These are phyloP conservation scores for Gasterosteus nipponicus DNA, from an alignment of 2,113 vertebrate genomes.

Conservation along the genomic window DNA sequence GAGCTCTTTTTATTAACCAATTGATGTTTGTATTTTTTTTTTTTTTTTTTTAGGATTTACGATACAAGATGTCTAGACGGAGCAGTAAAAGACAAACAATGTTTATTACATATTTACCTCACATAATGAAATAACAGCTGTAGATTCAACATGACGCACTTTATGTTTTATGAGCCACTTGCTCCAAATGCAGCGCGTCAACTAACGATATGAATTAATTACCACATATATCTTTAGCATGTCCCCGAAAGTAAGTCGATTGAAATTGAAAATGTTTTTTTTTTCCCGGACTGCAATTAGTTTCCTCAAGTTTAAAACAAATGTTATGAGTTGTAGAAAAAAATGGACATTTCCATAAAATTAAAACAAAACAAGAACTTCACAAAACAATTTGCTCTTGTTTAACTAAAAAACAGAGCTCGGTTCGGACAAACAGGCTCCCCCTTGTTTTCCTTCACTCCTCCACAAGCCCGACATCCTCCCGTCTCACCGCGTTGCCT, in stretches of 20 bases:
- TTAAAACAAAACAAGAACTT: too few species aligned
- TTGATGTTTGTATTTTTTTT: background rate
- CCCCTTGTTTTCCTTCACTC: too few species aligned
- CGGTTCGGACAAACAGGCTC: too few species aligned
- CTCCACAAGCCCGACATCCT: too few species aligned
- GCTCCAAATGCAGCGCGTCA: background rate
- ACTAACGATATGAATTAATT: background rate
- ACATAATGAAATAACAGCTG: background rate
- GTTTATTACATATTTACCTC: background rate
- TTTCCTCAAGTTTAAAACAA: too few species aligned
- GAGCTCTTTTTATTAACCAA: background rate
- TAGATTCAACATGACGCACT: background rate
- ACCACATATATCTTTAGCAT: background rate
- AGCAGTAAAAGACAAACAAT: background rate
- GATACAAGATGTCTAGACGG: background rate
- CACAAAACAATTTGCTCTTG: too few species aligned
- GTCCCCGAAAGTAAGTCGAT: background rate
- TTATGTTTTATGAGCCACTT: background rate
- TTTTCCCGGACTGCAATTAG: too few species aligned
- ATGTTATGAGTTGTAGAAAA: too few species aligned
- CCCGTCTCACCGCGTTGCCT: background rate
- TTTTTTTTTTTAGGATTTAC: background rate
- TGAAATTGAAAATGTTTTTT: too few species aligned
- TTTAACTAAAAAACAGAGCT: too few species aligned
- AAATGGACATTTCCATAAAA: too few species aligned